Percentiles rank a stretch among this genome's conserved stretches.
Conservation (phyloP, 2,888 invertebrate genomes). For the Leptogaster cylindrica region DNA sequence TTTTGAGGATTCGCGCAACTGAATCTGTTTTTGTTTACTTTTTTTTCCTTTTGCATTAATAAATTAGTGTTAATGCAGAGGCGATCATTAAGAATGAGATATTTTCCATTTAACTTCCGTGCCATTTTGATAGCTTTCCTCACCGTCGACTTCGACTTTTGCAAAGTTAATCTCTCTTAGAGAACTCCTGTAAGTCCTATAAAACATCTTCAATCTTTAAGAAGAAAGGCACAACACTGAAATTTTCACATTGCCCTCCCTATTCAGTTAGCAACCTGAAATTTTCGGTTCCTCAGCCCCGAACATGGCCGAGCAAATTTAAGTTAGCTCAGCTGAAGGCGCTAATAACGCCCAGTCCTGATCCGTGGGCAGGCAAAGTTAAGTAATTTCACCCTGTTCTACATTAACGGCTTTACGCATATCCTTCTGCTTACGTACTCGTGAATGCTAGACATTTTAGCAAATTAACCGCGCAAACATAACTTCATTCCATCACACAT, state of each 20-base stretch:
- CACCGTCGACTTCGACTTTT: constrained; percentile 5
- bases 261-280: constrained; percentile 35
- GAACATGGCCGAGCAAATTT: neutral
- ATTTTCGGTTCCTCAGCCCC: constrained; percentile 17
- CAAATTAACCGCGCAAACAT: constrained; percentile 44
- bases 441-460: constrained; percentile 42
- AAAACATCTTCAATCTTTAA: constrained; percentile 35
- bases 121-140: neutral
- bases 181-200: constrained; percentile 28
- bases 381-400: constrained; percentile 20
- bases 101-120: constrained; percentile 9
- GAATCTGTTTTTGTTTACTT: no score
- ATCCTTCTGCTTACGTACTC: constrained; percentile 27
- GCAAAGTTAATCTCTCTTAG: constrained; percentile 29
- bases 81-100: constrained; percentile 28
- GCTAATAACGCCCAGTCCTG: neutral
- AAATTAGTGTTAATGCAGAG: constrained; percentile 33
- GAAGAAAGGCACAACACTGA: constrained; percentile 3
- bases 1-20: no score
- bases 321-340: constrained; percentile 10
- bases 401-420: constrained; percentile 38
- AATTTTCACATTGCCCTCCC: constrained; percentile 7
- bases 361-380: neutral
- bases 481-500: constrained; percentile 32
- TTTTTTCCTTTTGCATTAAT: neutral